Conservation (phyloP, 2,113 vertebrate species). For the Collichthys lucidus region DNA sequence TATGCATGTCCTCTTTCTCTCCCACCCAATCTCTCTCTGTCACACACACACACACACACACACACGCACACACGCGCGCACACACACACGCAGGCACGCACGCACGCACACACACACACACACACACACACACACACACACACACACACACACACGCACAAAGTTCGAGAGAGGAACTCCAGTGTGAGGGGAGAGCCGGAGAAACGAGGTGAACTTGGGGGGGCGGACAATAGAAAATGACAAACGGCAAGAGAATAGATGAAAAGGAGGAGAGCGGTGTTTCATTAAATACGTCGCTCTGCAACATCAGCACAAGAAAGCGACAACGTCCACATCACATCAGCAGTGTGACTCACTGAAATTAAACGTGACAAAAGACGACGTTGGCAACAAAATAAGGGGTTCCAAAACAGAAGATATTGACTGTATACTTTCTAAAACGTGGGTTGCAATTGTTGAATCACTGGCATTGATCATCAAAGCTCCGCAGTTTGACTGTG, state of each 20-base stretch:
- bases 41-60: constrained; percentile 28
- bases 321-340: background rate
- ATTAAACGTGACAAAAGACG: background rate
- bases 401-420: background rate
- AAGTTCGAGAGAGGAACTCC: constrained; percentile 23
- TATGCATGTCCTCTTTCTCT: constrained; percentile 56
- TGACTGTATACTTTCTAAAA: constrained; percentile 2
- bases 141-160: constrained; percentile 27
- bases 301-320: background rate
- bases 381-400: background rate
- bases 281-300: background rate
- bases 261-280: background rate
- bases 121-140: constrained; percentile 27
- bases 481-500: constrained; percentile 12
- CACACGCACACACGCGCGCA: constrained; percentile 32
- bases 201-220: constrained; percentile 22
- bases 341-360: constrained; percentile 8
- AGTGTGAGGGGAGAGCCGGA: background rate
- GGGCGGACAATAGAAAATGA: constrained; percentile 9
- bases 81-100: constrained; percentile 20
- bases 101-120: constrained; percentile 19
- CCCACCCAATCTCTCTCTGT: constrained; percentile 1
- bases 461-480: constrained; percentile 31
- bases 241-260: background rate
- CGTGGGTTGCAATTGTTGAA: background rate